Conservation (phyloP, 53 echinoderm and acorn worm species). For the Holothuria scabra region DNA sequence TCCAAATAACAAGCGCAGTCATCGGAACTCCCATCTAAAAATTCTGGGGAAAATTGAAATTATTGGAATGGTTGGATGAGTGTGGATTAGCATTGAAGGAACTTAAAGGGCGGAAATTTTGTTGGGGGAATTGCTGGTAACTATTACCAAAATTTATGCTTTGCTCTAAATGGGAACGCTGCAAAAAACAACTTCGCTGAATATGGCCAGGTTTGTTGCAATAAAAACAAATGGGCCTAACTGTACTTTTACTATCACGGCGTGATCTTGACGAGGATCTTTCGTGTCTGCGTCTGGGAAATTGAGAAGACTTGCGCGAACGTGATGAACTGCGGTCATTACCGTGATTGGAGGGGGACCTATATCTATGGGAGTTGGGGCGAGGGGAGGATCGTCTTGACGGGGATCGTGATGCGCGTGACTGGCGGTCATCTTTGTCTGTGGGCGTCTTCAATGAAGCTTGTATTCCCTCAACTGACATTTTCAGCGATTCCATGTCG, state of each 20-base stretch:
- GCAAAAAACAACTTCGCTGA: neutral
- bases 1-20: conserved; percentile 1
- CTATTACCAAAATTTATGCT: no score
- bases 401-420: neutral
- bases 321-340: conserved; percentile 17
- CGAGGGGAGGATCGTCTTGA: neutral
- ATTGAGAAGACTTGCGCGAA: no score
- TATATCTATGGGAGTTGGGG: neutral
- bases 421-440: neutral
- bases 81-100: neutral
- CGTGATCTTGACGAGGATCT: neutral
- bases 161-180: no score
- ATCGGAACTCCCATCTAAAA: conserved; percentile 30
- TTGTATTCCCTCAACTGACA: neutral
- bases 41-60: neutral
- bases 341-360: neutral
- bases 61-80: neutral
- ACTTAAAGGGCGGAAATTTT: no score
- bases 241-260: neutral
- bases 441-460: neutral
- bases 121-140: no score
- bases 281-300: neutral
- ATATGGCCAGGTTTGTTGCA: neutral
- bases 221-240: neutral
- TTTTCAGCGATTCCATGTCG: neutral